Evolutionary conservation across 2,113 vertebrate species (phyloP).

Genomic region (Ciconia boyciana): DNA sequence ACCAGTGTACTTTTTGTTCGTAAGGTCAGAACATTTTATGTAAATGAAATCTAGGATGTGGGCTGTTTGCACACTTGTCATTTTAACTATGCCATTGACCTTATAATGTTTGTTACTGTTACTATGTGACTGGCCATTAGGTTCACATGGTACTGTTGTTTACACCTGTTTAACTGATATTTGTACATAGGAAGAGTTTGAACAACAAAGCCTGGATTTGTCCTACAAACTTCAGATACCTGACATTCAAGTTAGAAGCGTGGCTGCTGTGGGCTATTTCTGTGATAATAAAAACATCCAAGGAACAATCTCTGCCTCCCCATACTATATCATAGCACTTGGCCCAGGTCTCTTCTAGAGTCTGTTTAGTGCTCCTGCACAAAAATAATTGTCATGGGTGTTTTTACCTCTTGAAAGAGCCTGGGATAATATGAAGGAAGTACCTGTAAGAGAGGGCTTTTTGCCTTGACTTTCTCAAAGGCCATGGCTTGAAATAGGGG

Average conservation of each 20-base stretch:
- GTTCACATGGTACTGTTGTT: not conserved
- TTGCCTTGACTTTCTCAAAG: not conserved
- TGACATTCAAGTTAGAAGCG: not conserved
- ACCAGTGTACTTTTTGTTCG: not conserved
- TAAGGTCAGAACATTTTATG: conserved; percentile 25
- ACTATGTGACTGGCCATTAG: not conserved
- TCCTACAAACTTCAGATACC: not conserved
- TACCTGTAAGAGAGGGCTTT: not conserved
- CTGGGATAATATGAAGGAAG: not conserved
- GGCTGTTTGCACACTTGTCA: conserved; percentile 2
- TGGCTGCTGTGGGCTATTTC: not conserved
- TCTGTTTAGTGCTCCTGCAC: not conserved
- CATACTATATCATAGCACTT: not conserved
- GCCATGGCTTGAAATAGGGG: not conserved
- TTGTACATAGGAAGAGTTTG: not conserved
- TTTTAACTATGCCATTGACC: conserved; percentile 38
- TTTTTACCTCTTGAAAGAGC: not conserved
- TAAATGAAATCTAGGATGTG: conserved; percentile 5
- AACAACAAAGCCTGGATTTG: not conserved
- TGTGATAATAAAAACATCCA: not conserved
- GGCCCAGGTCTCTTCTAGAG: not conserved
- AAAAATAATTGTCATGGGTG: not conserved
- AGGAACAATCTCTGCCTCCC: not conserved
- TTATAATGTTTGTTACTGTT: conserved; percentile 31
- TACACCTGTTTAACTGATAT: not conserved